Percentiles rank a stretch among this genome's conserved stretches.
Evolutionary conservation across 2,797 vertebrate species (phyloP).

Genomic region (Eidolon dupreanum): DNA sequence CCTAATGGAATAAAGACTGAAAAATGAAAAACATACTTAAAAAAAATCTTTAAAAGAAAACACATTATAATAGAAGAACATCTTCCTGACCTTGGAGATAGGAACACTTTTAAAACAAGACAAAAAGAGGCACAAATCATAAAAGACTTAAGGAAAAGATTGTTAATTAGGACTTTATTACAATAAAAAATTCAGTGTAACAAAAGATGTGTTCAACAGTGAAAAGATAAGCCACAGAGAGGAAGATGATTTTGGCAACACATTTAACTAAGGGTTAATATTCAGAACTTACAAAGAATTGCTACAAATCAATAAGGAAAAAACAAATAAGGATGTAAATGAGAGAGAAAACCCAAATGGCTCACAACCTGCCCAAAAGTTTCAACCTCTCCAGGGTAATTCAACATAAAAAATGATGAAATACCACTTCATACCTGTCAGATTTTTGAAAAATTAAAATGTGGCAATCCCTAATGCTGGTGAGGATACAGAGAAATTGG

Average conservation of each 20-base stretch:
- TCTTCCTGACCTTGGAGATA: not conserved
- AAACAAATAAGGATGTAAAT: not conserved
- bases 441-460: not conserved
- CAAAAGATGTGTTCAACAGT: not conserved
- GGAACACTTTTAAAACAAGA: slow-evolving; percentile 40
- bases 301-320: not conserved
- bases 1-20: not conserved
- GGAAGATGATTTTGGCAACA: not conserved
- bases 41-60: not conserved
- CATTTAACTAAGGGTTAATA: not conserved
- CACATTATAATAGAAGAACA: not conserved
- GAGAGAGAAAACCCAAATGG: slow-evolving; percentile 29
- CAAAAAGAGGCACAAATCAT: not conserved
- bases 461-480: not conserved
- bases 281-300: not conserved
- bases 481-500: not conserved
- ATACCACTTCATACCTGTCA: not conserved
- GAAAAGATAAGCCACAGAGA: not conserved
- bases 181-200: not conserved
- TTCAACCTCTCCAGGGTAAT: not conserved
- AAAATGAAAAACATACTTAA: slow-evolving; percentile 9
- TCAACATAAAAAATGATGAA: not conserved
- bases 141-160: not conserved
- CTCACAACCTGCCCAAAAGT: not conserved
- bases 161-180: not conserved